Base-by-base conservation (phyloP, 2,888 invertebrate genomes). In the Oscheius myriophilus region DNA sequence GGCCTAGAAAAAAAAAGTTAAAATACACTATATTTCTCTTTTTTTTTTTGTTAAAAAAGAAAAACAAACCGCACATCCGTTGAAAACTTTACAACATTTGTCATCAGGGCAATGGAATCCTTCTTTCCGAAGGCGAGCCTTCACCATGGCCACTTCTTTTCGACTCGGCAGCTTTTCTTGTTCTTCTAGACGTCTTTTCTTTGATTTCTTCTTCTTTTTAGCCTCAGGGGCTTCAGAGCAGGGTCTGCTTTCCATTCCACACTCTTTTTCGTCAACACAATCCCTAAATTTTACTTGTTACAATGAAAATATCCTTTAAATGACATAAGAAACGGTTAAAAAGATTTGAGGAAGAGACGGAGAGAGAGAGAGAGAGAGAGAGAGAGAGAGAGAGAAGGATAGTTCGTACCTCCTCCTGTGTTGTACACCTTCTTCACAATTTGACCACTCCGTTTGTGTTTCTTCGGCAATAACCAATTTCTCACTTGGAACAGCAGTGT, bases 51-150 rank as follows among this genome's bases (percentile, higher is more conserved):
- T 33, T 49, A 23, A 45, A 18, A n/a, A 54, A n/a, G 33, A 9
- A 33, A 6, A 1, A 18, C 61, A 25, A 12, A 61, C 72, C n/a
- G 71, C 62, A 46, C 76, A 78, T 1, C 63, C 64, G 0, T 67
- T 41, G 58, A 78, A 76, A 7, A 83, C 74, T n/a, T 75, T 71
- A 57, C 84, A 84, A 49, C 84, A 84, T 41, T 70, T 72, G 58
- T 81, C 72, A 33, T 71, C 49, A 0, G 77, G 75, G 45, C 81
- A 82, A 45, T 70, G 70, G 73, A 80, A 79, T 6, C 76, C 78
- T 12, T 65, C 64, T 33, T 67, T 67, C 14, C 69, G 69, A 51
- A 77, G 77, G 64, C 69, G 72, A 57, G 65, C 70, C 39, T 78
- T 78, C 43, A 74, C 69, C 51, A 64, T 66, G 0, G 74, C 69